Evolutionary conservation across 2,113 vertebrate genomes (phyloP).

Genomic region (Eidolon helvum): DNA sequence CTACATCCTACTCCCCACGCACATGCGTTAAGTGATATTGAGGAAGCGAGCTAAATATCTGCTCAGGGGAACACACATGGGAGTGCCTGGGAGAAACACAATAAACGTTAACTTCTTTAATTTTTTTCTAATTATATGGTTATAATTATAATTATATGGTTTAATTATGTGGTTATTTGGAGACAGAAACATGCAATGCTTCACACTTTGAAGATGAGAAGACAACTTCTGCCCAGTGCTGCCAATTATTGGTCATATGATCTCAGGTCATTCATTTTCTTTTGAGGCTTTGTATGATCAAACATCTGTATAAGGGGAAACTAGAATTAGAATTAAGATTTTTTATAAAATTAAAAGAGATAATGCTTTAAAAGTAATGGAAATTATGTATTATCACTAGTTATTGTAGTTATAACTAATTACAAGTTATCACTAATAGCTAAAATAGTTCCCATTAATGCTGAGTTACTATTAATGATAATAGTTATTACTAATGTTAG

Average conservation of each 20-base stretch:
- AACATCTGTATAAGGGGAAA: not conserved
- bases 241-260: not conserved
- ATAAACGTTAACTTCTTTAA: not conserved
- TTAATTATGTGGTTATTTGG: not conserved
- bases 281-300: not conserved
- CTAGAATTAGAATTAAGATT: not conserved
- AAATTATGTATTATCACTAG: not conserved
- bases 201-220: not conserved
- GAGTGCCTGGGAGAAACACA: not conserved
- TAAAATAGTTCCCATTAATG: not conserved
- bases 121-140: not conserved
- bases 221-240: not conserved
- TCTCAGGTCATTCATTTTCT: not conserved
- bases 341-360: not conserved
- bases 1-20: too few species aligned
- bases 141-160: not conserved
- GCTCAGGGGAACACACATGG: not conserved
- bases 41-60: not conserved
- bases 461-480: not conserved
- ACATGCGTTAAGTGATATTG: not conserved
- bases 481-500: not conserved
- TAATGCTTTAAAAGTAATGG: not conserved
- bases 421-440: not conserved
- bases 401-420: not conserved
- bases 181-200: not conserved